These are phyloP conservation scores for Himantopus leucocephalus DNA, from an alignment of 2,113 vertebrate genomes.

Conservation along the genomic window DNA sequence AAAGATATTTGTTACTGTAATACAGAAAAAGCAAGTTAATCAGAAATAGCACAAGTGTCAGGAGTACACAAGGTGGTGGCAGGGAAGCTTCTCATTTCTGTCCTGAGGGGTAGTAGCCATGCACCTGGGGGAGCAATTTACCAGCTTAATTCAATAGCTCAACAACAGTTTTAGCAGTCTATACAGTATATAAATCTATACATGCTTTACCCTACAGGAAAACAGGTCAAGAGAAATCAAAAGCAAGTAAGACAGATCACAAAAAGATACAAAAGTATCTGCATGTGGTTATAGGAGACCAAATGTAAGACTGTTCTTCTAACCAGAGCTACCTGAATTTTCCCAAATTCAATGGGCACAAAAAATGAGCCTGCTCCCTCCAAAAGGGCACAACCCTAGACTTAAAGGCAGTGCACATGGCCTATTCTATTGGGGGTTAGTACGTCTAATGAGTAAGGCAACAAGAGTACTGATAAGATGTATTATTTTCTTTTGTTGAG, in stretches of 20 bases:
- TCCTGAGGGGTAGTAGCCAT: neutral
- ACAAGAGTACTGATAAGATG: neutral
- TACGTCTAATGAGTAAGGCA: neutral
- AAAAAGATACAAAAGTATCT: neutral
- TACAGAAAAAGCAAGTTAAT: conserved; percentile 5
- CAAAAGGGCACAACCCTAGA: neutral
- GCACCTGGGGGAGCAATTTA: neutral
- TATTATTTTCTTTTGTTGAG: neutral
- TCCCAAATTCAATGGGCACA: fast-evolving
- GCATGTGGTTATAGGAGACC: fast-evolving
- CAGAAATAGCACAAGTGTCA: neutral
- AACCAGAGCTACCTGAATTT: neutral
- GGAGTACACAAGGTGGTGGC: neutral
- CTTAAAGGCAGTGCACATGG: neutral
- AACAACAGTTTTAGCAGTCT: neutral
- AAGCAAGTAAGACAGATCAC: neutral
- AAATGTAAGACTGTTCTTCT: neutral
- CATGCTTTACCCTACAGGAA: neutral
- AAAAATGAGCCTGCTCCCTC: neutral
- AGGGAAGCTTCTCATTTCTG: neutral
- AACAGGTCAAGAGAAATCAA: neutral
- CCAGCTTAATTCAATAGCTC: neutral
- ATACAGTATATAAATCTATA: neutral
- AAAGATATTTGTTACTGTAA: conserved; percentile 11
- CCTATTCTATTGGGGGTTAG: neutral